These are phyloP conservation scores for Drosophila dunni DNA, from an alignment of 1,140 invertebrate species.

Conservation along the genomic window DNA sequence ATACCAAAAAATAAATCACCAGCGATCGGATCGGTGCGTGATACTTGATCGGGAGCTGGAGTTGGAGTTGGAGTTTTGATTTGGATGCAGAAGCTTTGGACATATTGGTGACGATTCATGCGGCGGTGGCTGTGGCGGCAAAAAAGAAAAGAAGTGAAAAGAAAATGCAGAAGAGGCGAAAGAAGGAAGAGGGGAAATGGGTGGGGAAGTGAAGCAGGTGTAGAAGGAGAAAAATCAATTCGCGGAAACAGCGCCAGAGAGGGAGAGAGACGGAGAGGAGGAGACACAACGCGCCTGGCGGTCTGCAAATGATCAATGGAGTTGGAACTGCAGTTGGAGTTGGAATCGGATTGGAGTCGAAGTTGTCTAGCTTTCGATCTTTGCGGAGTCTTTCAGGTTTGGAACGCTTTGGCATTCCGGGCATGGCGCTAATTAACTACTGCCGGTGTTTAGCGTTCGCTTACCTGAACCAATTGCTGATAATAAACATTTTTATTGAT, in stretches of 20 bases:
- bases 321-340: slow-evolving; percentile 25
- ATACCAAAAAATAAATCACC: slow-evolving; percentile 75
- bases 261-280: background rate
- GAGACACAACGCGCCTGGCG: slow-evolving; percentile 63
- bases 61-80: slow-evolving; percentile 69
- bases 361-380: slow-evolving; percentile 32
- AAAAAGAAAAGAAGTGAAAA: slow-evolving; percentile 22
- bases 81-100: slow-evolving; percentile 53
- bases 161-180: background rate
- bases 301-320: slow-evolving; percentile 81
- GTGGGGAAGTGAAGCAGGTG: slow-evolving; percentile 13
- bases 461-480: slow-evolving; percentile 68
- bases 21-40: slow-evolving; percentile 76
- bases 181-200: slow-evolving; percentile 13
- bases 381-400: slow-evolving; percentile 33
- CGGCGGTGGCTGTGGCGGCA: slow-evolving; percentile 16
- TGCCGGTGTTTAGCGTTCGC: slow-evolving; percentile 71
- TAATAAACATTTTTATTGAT: slow-evolving; percentile 83
- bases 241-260: slow-evolving; percentile 56
- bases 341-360: slow-evolving; percentile 42
- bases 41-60: slow-evolving; percentile 60
- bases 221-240: slow-evolving; percentile 44
- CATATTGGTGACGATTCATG: slow-evolving; percentile 76
- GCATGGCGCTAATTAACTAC: slow-evolving; percentile 84
- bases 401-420: slow-evolving; percentile 67